A percentile compares a stretch with the other conserved stretches of the same genome.
phyloP scores from a whole-genome alignment of 2,797 vertebrate genomes.

The Molossus molossus region DNA sequence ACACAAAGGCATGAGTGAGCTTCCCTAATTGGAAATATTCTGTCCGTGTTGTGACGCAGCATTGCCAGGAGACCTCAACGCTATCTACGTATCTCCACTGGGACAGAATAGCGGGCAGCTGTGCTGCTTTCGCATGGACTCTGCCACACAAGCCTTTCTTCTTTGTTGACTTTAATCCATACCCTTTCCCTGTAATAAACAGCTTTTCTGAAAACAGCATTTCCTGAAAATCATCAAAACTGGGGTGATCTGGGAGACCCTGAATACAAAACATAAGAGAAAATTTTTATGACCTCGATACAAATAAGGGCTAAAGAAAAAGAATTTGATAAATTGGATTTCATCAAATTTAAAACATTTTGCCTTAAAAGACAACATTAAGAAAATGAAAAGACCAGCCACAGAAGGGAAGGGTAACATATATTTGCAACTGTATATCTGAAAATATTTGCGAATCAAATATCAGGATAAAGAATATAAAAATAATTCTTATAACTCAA shows the following conservation, averaged over 20 bases:
- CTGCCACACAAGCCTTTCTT: neutral
- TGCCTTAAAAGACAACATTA: conserved; percentile 46
- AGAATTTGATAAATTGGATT: neutral
- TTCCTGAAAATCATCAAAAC: conserved; percentile 17
- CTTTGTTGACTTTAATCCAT: neutral
- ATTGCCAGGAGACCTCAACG: neutral
- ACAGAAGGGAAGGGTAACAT: neutral
- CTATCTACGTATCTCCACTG: neutral
- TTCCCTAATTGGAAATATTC: neutral
- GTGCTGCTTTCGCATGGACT: neutral
- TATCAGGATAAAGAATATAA: neutral
- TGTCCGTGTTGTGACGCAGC: neutral
- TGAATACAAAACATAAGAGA: neutral
- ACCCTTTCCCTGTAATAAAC: neutral
- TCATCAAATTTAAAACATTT: conserved; percentile 13
- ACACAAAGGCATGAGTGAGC: neutral
- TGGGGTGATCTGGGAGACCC: neutral
- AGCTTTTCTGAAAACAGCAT: neutral
- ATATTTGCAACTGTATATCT: neutral
- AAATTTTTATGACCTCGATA: neutral
- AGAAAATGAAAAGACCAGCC: neutral
- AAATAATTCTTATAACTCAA: neutral
- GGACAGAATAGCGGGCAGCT: neutral
- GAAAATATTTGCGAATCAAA: conserved; percentile 25
- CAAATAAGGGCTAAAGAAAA: neutral